Evolutionary conservation across 2,113 vertebrate species (phyloP), one percentile per base, ranked within the genome.

Genomic region (Tautogolabrus adspersus): DNA sequence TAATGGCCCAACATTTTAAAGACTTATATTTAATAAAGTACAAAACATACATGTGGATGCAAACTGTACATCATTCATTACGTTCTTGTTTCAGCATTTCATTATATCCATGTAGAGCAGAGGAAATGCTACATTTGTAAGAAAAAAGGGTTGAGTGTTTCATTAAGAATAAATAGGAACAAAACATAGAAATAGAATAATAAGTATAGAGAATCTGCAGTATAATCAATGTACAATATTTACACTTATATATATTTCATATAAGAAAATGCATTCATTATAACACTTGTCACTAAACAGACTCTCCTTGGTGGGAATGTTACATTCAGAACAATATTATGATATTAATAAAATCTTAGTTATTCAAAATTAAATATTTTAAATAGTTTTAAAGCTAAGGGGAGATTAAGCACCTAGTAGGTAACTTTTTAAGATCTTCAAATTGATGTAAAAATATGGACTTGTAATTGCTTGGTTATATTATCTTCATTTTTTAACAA

Each of bases 11-110:
- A 5, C 73, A 38, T 68, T 81, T 64, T 86, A 75, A 85, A 92
- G 65, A 34, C 30, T 59, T 81, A 86, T 76, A 88, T 88, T 95
- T 95, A 93, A 91, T 94, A 75, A 90, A 93, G 88, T 93, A 93
- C 68, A 93, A 89, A 92, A 92, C 79, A 89, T 72, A 85, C 52
- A 76, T 69, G 54, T 84, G 70, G 79, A 86, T 85, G 63, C 75
- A 91, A 87, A 89, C 68, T 89, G 76, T 88, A 92, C 81, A 90
- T 72, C 44, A 26, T 44, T 58, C 3, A 58, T 46, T 1, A 42
- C 44, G 76, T 54, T 60, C 18, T 54, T 51, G 6, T 78, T 73
- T 80, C 66, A 82, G 64, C 61, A 77, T 84, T 72, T 86, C 38
- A 59, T 69, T 18, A 23, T n/a, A 8, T 77, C 46, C 22, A 61